Base-by-base conservation (phyloP, 2,113 vertebrate genomes). In the Gnathonemus longibarbis region DNA sequence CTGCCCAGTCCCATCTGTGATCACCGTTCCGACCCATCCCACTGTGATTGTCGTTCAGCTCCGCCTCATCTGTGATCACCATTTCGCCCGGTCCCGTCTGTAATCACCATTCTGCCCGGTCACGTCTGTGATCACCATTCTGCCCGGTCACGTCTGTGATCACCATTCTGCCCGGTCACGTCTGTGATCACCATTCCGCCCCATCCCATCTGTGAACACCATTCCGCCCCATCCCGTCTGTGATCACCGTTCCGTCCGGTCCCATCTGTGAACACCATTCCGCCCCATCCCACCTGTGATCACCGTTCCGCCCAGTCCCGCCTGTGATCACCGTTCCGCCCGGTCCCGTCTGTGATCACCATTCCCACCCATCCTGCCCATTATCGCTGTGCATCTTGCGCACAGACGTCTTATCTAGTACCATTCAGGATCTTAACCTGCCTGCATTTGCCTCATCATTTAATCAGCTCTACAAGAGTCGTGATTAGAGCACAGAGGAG, bases 171-270 rank as follows among this genome's bases (percentile, higher is more conserved):
- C 50, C 15, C 50, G 0, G 13, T 4, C 50, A 1, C 13, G 3
- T 1, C 13, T 52, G 50, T 17, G 50, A 52, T 5, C 50, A 5
- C 50, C 1, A 0, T 19, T 52, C 15, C 1, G 1, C 1, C 50
- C 50, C 5, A n/a, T 52, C 50, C 15, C 15, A 0, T 52, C 13
- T 52, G 52, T 53, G 52, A 53, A 5, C 52, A 53, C 52, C 17
- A 0, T 19, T 53, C 17, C 1, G 0, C 15, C 17, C 52, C 0
- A 1, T 19, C 52, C 1, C 3, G 1, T 0, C 52, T 53, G 52
- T 24, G 56, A 24, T 1, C n/a, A 11, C 53, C 11, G 0, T 58
- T 45, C 21, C 5, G 1, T 21, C 86, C 39, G 0, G 9, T 45
- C 42, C 3, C 39, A 0, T 11, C 35, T 8, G 35, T 56, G 53